Conservation (phyloP, 1,140 invertebrate genomes). For the Ceratosolen fusciceps region DNA sequence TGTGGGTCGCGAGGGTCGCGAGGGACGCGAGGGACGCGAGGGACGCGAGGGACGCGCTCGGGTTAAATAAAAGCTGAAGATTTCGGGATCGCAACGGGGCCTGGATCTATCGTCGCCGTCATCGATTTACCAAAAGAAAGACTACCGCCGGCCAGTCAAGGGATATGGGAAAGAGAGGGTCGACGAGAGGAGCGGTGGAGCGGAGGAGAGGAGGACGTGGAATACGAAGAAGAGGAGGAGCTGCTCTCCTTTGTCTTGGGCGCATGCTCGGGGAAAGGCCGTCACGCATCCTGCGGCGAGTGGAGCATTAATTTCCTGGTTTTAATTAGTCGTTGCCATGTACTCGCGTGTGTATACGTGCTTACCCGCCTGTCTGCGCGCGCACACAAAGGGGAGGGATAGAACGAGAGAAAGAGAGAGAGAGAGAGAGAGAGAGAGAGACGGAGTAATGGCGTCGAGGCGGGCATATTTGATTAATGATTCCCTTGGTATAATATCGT, state of each 20-base stretch:
- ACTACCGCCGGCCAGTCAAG: too few relatives aligned
- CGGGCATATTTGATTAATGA: constrained; percentile 70
- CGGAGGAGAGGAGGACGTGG: too few relatives aligned
- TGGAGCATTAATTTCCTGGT: constrained; percentile 70
- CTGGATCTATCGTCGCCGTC: background rate
- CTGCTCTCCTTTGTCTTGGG: background rate
- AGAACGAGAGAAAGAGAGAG: background rate
- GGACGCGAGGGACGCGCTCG: too few relatives aligned
- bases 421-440: constrained; percentile 20
- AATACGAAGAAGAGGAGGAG: too few relatives aligned
- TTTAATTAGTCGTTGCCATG: constrained; percentile 68
- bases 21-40: too few relatives aligned
- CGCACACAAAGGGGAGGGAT: background rate
- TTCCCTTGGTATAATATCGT: constrained; percentile 52
- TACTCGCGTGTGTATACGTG: constrained; percentile 42
- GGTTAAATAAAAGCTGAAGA: too few relatives aligned
- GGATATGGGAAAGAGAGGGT: too few relatives aligned
- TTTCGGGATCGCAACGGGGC: background rate
- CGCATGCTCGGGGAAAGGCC: background rate
- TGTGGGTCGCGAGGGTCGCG: too few relatives aligned
- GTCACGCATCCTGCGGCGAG: constrained; percentile 38
- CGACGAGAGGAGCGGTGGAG: too few relatives aligned
- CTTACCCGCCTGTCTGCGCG: background rate
- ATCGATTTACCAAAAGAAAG: background rate
- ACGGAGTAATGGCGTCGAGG: constrained; percentile 22